Evolutionary conservation across 2,888 invertebrate species (phyloP).

Genomic region (Rhimphoctona megacephalus): DNA sequence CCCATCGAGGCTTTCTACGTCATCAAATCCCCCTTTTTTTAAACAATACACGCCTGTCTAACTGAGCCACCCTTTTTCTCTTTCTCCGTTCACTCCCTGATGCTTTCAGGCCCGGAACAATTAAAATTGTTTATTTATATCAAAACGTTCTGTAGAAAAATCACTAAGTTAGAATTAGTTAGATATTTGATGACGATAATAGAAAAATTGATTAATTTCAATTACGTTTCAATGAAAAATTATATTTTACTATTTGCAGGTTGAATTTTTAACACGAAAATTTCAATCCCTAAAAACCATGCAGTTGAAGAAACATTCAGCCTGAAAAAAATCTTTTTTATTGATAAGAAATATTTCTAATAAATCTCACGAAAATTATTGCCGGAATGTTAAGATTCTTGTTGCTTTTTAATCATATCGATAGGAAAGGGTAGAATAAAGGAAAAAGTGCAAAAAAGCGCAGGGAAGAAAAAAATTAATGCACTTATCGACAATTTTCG

Average conservation of each 20-base stretch:
- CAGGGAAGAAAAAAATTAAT: not conserved
- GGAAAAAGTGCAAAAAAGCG: not conserved
- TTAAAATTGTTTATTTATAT: too few species aligned
- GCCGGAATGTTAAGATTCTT: not conserved
- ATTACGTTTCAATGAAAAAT: too few species aligned
- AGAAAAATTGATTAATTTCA: too few species aligned
- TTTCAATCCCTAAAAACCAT: too few species aligned
- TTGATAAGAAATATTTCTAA: not conserved
- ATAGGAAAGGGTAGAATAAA: not conserved
- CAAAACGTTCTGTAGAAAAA: too few species aligned
- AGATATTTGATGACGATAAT: too few species aligned
- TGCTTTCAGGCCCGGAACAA: not conserved
- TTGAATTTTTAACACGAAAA: too few species aligned
- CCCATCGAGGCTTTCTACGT: constrained; percentile 53
- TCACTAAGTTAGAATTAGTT: too few species aligned
- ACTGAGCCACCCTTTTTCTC: not conserved
- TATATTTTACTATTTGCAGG: too few species aligned
- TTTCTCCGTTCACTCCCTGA: not conserved
- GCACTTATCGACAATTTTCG: not conserved
- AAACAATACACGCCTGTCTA: constrained; percentile 6
- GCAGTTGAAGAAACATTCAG: too few species aligned
- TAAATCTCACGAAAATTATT: not conserved
- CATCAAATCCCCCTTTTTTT: constrained; percentile 53
- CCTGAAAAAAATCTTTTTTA: not conserved
- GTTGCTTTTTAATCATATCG: not conserved